phyloP scores from a whole-genome alignment of 1,140 invertebrate species.

The Tachypleus tridentatus region DNA sequence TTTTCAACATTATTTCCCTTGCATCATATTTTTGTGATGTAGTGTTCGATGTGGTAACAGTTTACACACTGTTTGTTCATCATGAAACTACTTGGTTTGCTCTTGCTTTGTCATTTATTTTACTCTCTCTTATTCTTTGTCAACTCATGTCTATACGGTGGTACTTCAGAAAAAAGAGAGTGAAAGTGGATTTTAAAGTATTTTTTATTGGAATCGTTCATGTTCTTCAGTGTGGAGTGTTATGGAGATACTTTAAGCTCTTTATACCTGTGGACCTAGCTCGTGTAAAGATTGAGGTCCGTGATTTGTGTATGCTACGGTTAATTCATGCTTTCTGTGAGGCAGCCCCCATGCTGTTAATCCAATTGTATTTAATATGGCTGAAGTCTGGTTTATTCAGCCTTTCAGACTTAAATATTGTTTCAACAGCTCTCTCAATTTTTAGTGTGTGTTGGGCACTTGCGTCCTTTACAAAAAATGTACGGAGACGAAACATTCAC shows the following conservation, averaged over 20 bases:
- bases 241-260: slow-evolving; percentile 79
- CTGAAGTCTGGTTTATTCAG: slow-evolving; percentile 37
- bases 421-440: slow-evolving; percentile 65
- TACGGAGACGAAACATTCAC: slow-evolving; percentile 64
- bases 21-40: slow-evolving; percentile 85
- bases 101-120: slow-evolving; percentile 51
- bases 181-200: slow-evolving; percentile 14
- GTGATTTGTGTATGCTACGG: slow-evolving; percentile 61
- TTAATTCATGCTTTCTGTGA: slow-evolving; percentile 76
- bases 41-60: slow-evolving; percentile 72
- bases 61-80: slow-evolving; percentile 57
- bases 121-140: slow-evolving; percentile 55
- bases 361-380: slow-evolving; percentile 60
- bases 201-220: slow-evolving; percentile 47
- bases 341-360: slow-evolving; percentile 69
- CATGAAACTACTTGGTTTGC: slow-evolving; percentile 46
- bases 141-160: slow-evolving; percentile 46
- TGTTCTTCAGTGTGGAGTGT: slow-evolving; percentile 61
- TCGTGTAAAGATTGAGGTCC: slow-evolving; percentile 68
- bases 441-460: slow-evolving; percentile 81
- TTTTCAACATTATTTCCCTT: slow-evolving; percentile 81
- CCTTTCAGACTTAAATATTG: slow-evolving; percentile 59
- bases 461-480: slow-evolving; percentile 78
- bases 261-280: slow-evolving; percentile 72
- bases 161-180: slow-evolving; percentile 30